A percentile compares a stretch with the other conserved stretches of the same genome.
These are phyloP conservation scores for Piscicola geometra DNA, from an alignment of 2,888 invertebrate species.

Conservation along the genomic window DNA sequence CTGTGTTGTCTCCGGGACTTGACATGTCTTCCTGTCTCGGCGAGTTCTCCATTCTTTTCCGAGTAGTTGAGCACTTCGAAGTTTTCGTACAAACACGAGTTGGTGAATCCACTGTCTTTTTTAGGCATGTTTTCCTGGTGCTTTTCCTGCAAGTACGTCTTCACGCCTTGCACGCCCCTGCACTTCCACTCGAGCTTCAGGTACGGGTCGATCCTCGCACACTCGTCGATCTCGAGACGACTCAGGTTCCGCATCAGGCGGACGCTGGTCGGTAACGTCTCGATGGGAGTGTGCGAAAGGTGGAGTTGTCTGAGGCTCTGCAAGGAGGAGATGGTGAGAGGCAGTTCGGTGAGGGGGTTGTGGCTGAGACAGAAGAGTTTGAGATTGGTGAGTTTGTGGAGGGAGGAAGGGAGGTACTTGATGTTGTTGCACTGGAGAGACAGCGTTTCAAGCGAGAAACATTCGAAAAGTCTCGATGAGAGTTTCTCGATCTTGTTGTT, in stretches of 20 bases:
- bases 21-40: too few species aligned
- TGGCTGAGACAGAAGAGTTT: constrained; percentile 5
- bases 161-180: constrained; percentile 29
- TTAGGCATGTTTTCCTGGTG: too few species aligned
- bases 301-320: constrained; percentile 21
- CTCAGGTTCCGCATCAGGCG: constrained; percentile 17
- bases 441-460: constrained; percentile 19
- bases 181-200: constrained; percentile 21
- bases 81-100: too few species aligned
- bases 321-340: constrained; percentile 12
- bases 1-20: too few species aligned
- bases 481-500: constrained; percentile 20
- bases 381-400: constrained; percentile 10
- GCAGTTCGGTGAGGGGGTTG: constrained; percentile 17
- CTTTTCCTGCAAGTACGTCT: not conserved
- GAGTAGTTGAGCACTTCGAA: too few species aligned
- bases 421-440: constrained; percentile 27
- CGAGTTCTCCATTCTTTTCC: too few species aligned
- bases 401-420: not conserved
- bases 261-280: constrained; percentile 12
- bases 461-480: not conserved
- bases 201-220: constrained; percentile 18
- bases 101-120: too few species aligned
- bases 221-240: constrained; percentile 25
- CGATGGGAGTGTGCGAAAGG: constrained; percentile 22